Percentiles rank a stretch among this genome's conserved stretches.
Evolutionary conservation across 2,888 invertebrate species (phyloP).

Genomic region (Eledone cirrhosa): DNA sequence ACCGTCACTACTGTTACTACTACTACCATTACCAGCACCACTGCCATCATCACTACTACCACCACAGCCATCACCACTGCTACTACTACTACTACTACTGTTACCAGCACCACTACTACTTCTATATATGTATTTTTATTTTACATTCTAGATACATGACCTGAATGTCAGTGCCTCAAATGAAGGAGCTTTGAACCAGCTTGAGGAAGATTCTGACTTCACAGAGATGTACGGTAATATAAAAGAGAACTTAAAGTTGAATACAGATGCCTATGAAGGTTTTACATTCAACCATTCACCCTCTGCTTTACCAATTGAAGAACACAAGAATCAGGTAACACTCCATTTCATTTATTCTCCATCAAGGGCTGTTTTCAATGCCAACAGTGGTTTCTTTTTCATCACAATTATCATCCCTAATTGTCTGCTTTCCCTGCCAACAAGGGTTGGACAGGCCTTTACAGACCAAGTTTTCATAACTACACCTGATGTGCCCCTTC

Average conservation of each 20-base stretch:
- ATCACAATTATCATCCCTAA: too few species aligned
- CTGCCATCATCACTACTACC: neutral
- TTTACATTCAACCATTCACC: neutral
- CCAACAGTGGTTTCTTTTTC: too few species aligned
- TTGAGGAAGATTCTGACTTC: neutral
- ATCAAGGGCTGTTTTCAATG: too few species aligned
- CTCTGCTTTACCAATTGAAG: neutral
- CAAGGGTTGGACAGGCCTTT: too few species aligned
- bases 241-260: neutral
- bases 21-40: neutral
- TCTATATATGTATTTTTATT: neutral
- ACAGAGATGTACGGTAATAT: neutral
- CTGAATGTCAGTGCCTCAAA: neutral
- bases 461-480: too few species aligned
- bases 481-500: too few species aligned
- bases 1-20: too few species aligned
- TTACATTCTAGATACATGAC: neutral
- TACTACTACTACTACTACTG: neutral
- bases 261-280: conserved; percentile 1
- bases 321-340: neutral
- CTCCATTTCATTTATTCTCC: too few species aligned
- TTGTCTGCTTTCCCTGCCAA: too few species aligned
- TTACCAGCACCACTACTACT: neutral
- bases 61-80: neutral
- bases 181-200: neutral